Conservation (phyloP, 2,797 vertebrate genomes). For the Hippopotamyrus pictus region DNA sequence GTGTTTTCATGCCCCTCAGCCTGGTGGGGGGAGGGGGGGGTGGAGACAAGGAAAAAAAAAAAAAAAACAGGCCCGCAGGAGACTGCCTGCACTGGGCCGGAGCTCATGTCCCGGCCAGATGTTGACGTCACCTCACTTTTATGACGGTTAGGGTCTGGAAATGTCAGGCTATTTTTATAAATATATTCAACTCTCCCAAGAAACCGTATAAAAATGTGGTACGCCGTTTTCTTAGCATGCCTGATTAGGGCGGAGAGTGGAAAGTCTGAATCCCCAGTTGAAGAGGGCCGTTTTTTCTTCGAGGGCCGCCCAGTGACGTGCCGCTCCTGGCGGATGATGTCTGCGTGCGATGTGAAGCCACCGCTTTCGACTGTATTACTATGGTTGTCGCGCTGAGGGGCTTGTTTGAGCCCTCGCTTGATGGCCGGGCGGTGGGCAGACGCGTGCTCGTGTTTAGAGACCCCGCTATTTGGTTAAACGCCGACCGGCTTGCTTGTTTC, state of each 20-base stretch:
- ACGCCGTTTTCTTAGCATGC: neutral
- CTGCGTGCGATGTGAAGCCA: neutral
- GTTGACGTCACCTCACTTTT: slow-evolving; percentile 4
- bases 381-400: neutral
- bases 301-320: neutral
- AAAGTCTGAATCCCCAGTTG: neutral
- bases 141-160: neutral
- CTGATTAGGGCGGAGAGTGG: neutral
- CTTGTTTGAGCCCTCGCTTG: neutral
- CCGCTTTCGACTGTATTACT: neutral
- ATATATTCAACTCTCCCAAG: slow-evolving; percentile 1
- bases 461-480: neutral
- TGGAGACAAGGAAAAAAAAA: neutral
- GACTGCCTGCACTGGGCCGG: neutral
- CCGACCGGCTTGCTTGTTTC: neutral
- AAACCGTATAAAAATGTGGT: neutral
- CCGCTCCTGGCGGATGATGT: neutral
- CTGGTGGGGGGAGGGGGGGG: neutral
- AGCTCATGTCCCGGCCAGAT: neutral
- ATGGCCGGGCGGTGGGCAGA: neutral
- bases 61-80: neutral
- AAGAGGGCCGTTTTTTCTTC: neutral
- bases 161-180: slow-evolving; percentile 15
- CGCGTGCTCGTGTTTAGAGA: neutral
- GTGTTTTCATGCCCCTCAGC: neutral